Evolutionary conservation across 1,140 invertebrate genomes (phyloP).

Genomic region (Calephelis virginiensis): DNA sequence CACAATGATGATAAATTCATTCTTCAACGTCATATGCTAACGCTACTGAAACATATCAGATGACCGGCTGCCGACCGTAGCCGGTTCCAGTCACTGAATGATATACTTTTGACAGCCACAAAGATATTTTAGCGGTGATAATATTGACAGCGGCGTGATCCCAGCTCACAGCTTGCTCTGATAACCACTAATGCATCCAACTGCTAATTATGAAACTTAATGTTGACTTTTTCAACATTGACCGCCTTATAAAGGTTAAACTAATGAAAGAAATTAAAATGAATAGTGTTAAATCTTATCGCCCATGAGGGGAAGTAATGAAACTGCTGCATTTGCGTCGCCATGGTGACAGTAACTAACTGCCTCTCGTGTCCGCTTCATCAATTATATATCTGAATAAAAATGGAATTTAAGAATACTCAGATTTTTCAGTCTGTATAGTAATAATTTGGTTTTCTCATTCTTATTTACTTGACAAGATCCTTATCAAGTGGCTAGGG

Average conservation of each 20-base stretch:
- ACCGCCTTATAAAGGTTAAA: slow-evolving; percentile 4
- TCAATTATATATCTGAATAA: too few relatives aligned
- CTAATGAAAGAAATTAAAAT: slow-evolving; percentile 3
- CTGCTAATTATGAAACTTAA: slow-evolving; percentile 13
- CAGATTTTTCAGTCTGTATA: too few relatives aligned
- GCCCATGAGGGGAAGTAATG: too few relatives aligned
- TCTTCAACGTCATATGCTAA: slow-evolving; percentile 23
- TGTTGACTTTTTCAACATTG: slow-evolving; percentile 10
- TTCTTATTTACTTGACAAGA: too few relatives aligned
- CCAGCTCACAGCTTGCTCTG: slow-evolving; percentile 27
- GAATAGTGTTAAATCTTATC: not conserved
- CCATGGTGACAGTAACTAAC: too few relatives aligned
- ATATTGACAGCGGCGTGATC: slow-evolving; percentile 42
- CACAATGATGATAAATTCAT: too few relatives aligned
- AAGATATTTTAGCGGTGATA: slow-evolving; percentile 46
- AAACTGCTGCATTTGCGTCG: too few relatives aligned
- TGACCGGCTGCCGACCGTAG: slow-evolving; percentile 24
- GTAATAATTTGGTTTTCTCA: too few relatives aligned
- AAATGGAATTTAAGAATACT: too few relatives aligned
- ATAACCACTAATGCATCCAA: slow-evolving; percentile 25
- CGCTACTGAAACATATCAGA: slow-evolving; percentile 29
- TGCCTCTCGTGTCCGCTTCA: too few relatives aligned
- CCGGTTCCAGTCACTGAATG: slow-evolving; percentile 28
- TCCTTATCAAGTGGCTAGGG: too few relatives aligned
- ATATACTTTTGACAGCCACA: slow-evolving; percentile 47